These are phyloP conservation scores for Lepidocyrtinus sp. DNA, from an alignment of 2,888 invertebrate species.

Conservation along the genomic window DNA sequence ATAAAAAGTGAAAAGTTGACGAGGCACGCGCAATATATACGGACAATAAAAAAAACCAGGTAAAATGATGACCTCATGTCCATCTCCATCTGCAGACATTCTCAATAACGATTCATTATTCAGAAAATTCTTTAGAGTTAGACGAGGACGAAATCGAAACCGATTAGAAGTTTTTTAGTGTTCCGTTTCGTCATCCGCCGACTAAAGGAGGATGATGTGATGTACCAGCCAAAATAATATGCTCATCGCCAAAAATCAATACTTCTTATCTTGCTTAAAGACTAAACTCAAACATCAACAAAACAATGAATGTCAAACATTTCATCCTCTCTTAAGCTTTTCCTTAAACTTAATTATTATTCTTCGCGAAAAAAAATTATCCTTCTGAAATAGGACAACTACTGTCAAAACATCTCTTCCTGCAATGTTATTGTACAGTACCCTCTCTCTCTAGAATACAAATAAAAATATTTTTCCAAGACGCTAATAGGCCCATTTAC, in stretches of 20 bases:
- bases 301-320: background rate
- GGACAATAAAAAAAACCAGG: background rate
- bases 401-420: conserved; percentile 46
- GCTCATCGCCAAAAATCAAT: background rate
- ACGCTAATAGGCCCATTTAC: background rate
- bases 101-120: background rate
- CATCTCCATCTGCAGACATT: background rate
- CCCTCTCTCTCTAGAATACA: background rate
- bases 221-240: too few species aligned
- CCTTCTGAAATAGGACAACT: conserved; percentile 32
- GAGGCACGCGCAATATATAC: conserved; percentile 33
- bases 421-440: conserved; percentile 18
- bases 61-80: conserved; percentile 33
- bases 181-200: background rate
- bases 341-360: conserved; percentile 23
- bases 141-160: background rate
- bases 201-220: background rate
- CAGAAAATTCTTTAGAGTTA: too few species aligned
- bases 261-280: background rate
- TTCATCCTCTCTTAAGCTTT: background rate
- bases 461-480: background rate
- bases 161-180: background rate
- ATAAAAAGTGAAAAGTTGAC: conserved; percentile 44
- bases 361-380: conserved; percentile 37
- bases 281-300: background rate